phyloP scores from a whole-genome alignment of 2,888 invertebrate species.

The Pollenia labialis region DNA sequence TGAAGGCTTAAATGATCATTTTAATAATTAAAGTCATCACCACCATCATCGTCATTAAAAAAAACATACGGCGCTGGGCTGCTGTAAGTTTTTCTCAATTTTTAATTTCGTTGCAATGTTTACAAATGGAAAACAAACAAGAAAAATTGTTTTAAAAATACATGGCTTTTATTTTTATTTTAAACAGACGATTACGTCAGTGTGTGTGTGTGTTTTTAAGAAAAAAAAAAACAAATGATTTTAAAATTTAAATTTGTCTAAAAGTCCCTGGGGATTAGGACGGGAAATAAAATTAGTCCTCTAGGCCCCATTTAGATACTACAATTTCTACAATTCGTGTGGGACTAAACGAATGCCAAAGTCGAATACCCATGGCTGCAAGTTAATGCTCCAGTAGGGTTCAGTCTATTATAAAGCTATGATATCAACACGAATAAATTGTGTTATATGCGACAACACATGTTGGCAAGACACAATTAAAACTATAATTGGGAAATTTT shows the following conservation, averaged over 20 bases:
- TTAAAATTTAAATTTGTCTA: constrained; percentile 1
- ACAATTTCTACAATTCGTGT: too few species aligned
- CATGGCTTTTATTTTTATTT: not conserved
- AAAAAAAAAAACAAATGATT: not conserved
- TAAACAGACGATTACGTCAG: not conserved
- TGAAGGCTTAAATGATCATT: constrained; percentile 12
- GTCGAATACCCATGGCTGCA: too few species aligned
- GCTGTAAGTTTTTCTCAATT: not conserved
- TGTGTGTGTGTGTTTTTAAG: not conserved
- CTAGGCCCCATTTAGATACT: too few species aligned
- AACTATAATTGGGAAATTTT: too few species aligned
- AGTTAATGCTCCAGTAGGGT: too few species aligned
- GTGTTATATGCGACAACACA: too few species aligned
- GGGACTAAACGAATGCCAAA: too few species aligned
- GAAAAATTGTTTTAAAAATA: constrained; percentile 19
- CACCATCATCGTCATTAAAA: constrained; percentile 37
- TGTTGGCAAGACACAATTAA: too few species aligned
- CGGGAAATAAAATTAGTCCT: too few species aligned
- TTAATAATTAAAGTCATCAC: constrained; percentile 23
- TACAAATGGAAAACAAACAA: constrained; percentile 15
- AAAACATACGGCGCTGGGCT: not conserved
- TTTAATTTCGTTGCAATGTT: constrained; percentile 38
- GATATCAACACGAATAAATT: too few species aligned
- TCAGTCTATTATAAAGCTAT: too few species aligned
- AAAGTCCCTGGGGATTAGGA: too few species aligned